A percentile compares a stretch with the other conserved stretches of the same genome.
Evolutionary conservation across 2,113 vertebrate genomes (phyloP).

Genomic region (Anoplopoma fimbria): DNA sequence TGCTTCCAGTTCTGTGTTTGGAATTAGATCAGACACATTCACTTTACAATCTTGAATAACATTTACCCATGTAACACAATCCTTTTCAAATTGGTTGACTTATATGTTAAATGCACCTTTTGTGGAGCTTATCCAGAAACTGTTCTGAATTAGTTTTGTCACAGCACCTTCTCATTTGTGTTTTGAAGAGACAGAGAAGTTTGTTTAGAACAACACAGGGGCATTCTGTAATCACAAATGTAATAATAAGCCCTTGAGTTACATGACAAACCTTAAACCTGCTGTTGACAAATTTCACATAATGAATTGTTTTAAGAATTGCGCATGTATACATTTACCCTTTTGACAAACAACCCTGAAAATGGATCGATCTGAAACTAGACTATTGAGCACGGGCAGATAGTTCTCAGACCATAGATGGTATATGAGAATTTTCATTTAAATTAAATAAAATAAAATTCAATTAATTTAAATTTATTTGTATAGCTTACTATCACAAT

Average conservation of each 20-base stretch:
- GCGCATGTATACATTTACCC: background rate
- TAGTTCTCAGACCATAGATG: no score
- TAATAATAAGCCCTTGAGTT: background rate
- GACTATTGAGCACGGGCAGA: no score
- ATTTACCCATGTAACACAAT: no score
- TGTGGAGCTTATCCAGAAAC: background rate
- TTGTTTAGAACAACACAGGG: no score
- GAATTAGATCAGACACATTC: no score
- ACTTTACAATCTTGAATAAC: no score
- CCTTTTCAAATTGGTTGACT: no score
- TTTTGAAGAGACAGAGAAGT: background rate
- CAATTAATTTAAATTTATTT: background rate
- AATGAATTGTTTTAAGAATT: background rate
- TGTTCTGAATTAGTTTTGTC: background rate
- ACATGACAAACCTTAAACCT: background rate
- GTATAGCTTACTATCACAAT: no score
- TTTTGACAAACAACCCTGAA: background rate
- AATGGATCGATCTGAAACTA: background rate
- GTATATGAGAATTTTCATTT: no score
- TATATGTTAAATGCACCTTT: background rate
- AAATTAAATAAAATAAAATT: no score
- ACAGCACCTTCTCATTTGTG: background rate
- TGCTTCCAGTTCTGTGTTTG: no score
- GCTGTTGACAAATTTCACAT: background rate
- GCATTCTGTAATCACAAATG: background rate